A percentile compares a stretch with the other conserved stretches of the same genome.
Conservation (phyloP, 2,797 vertebrate genomes). For the Acanthis flammea region DNA sequence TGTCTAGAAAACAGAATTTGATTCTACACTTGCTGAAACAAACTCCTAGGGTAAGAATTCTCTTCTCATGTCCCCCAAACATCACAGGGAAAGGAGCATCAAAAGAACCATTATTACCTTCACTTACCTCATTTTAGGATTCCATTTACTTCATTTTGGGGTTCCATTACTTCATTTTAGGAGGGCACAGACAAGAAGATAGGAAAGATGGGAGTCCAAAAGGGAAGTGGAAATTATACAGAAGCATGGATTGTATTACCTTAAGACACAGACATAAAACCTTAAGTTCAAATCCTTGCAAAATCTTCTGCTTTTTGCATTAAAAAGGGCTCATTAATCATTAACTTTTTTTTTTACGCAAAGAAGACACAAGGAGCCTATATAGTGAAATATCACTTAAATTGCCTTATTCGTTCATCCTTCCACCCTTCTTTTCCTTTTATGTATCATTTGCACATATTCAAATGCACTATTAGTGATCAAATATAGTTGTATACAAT, state of each 20-base stretch:
- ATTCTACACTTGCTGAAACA: not conserved
- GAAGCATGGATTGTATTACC: not conserved
- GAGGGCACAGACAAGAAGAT: not conserved
- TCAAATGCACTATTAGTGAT: not conserved
- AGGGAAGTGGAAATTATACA: not conserved
- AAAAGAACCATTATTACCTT: not conserved
- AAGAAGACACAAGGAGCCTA: not conserved
- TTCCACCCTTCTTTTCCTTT: not conserved
- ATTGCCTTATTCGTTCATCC: not conserved
- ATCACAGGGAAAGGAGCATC: not conserved
- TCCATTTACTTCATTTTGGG: not conserved
- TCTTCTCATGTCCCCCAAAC: not conserved
- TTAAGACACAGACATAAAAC: not conserved
- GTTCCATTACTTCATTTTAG: not conserved
- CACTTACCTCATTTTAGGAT: not conserved
- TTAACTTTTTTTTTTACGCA: not conserved
- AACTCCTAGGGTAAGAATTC: not conserved
- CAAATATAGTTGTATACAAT: not conserved
- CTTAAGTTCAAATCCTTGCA: not conserved
- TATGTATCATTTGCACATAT: not conserved
- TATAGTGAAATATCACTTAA: not conserved
- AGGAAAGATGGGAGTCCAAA: not conserved
- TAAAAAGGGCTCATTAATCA: not conserved
- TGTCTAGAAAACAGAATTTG: slow-evolving; percentile 8
- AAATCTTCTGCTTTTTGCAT: not conserved